Percentiles rank a stretch among this genome's conserved stretches.
Evolutionary conservation across 2,888 invertebrate genomes (phyloP).

Genomic region (Tiliacea citrago): DNA sequence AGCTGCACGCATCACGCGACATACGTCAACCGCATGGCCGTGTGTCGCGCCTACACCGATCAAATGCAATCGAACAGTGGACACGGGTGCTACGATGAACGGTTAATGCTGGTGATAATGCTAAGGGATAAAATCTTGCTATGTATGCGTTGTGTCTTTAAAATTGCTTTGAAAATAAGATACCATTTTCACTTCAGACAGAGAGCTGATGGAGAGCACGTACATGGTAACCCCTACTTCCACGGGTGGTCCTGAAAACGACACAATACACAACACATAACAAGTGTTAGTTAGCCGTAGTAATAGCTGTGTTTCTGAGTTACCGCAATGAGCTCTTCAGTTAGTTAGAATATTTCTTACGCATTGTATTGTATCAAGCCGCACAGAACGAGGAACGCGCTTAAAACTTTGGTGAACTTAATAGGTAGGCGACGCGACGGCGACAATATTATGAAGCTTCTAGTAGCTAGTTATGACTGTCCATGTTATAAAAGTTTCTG

Average conservation of each 20-base stretch:
- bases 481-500: conserved; percentile 14
- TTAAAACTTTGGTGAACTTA: conserved; percentile 33
- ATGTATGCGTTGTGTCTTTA: conserved; percentile 88
- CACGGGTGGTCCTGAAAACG: conserved; percentile 94
- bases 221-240: conserved; percentile 96
- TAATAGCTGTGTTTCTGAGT: conserved; percentile 48
- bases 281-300: conserved; percentile 62
- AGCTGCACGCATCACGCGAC: conserved; percentile 40
- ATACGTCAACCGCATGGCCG: conserved; percentile 63
- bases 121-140: conserved; percentile 86
- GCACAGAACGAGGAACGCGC: conserved; percentile 29
- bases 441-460: conserved; percentile 21
- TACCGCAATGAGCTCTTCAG: conserved; percentile 47
- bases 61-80: conserved; percentile 86
- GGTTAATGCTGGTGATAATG: conserved; percentile 88
- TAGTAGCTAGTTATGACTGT: conserved; percentile 21
- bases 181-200: conserved; percentile 96
- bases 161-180: conserved; percentile 82
- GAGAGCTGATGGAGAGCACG: conserved; percentile 96
- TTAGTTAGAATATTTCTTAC: conserved; percentile 32
- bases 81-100: conserved; percentile 90
- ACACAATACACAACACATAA: conserved; percentile 82
- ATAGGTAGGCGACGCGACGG: conserved; percentile 8
- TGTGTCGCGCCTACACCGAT: conserved; percentile 74
- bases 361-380: conserved; percentile 32